phyloP scores from a whole-genome alignment of 53 echinoderm and acorn worm species.

The Henricia sp. region DNA sequence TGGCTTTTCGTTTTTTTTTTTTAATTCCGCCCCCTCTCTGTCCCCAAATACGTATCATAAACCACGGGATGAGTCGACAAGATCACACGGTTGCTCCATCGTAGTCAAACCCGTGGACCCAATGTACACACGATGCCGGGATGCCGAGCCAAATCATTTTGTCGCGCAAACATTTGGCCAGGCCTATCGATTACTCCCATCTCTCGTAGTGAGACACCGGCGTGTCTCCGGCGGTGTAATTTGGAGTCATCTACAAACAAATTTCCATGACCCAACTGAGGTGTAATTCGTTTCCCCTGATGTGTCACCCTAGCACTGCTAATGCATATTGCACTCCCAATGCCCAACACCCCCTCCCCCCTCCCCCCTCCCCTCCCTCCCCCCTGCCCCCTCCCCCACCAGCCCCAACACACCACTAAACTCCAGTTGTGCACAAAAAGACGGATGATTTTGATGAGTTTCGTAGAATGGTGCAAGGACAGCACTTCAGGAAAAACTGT shows the following conservation, averaged over 20 bases:
- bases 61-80: conserved; percentile 39
- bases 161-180: conserved; percentile 59
- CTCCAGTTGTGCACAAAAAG: too few species aligned
- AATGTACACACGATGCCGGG: conserved; percentile 47
- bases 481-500: too few species aligned
- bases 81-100: conserved; percentile 14
- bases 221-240: conserved; percentile 52
- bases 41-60: neutral
- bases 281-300: conserved; percentile 59
- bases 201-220: conserved; percentile 49
- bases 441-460: neutral
- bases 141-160: conserved; percentile 68
- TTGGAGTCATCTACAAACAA: conserved; percentile 59
- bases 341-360: neutral
- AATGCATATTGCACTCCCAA: conserved; percentile 44
- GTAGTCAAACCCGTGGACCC: neutral
- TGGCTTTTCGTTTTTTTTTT: conserved; percentile 43
- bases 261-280: conserved; percentile 53
- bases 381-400: too few species aligned
- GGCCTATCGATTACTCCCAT: conserved; percentile 59
- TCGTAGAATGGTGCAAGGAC: too few species aligned
- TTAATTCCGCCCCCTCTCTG: neutral
- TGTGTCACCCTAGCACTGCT: conserved; percentile 45
- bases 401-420: too few species aligned
- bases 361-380: neutral